phyloP scores from a whole-genome alignment of 2,113 vertebrate genomes.

The Mobula birostris region DNA sequence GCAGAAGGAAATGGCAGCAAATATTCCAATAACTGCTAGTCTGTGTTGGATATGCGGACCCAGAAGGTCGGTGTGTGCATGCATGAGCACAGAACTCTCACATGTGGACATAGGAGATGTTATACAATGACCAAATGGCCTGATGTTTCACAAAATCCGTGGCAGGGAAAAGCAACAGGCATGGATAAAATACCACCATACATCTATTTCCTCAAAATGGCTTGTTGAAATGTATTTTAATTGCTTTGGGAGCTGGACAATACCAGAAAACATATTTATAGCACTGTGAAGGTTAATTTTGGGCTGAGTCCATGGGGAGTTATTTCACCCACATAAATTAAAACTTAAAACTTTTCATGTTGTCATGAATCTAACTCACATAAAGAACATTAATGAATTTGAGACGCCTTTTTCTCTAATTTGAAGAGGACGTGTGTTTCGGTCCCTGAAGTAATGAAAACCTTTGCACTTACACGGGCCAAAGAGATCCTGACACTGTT shows the following conservation, averaged over 20 bases:
- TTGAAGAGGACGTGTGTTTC: not conserved
- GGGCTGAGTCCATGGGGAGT: not conserved
- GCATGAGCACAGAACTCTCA: not conserved
- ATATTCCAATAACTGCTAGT: no score
- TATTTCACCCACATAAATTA: not conserved
- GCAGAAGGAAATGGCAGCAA: no score
- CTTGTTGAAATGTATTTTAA: not conserved
- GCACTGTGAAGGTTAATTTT: not conserved
- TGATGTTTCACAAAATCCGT: not conserved
- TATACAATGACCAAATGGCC: not conserved
- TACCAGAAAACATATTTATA: not conserved
- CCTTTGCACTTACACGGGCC: constrained; percentile 54
- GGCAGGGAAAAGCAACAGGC: not conserved
- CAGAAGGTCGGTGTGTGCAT: no score
- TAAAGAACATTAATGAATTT: not conserved
- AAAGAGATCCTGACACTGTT: constrained; percentile 69
- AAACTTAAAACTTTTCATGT: not conserved
- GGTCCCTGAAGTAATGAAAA: not conserved
- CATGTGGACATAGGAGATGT: not conserved
- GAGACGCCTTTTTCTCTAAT: not conserved
- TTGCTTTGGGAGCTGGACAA: not conserved
- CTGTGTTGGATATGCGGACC: no score
- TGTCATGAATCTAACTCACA: not conserved
- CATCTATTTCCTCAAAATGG: not conserved
- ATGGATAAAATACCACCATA: not conserved